These are phyloP conservation scores for Atherinosoma microstoma DNA, from an alignment of 2,797 vertebrate species.

Conservation along the genomic window DNA sequence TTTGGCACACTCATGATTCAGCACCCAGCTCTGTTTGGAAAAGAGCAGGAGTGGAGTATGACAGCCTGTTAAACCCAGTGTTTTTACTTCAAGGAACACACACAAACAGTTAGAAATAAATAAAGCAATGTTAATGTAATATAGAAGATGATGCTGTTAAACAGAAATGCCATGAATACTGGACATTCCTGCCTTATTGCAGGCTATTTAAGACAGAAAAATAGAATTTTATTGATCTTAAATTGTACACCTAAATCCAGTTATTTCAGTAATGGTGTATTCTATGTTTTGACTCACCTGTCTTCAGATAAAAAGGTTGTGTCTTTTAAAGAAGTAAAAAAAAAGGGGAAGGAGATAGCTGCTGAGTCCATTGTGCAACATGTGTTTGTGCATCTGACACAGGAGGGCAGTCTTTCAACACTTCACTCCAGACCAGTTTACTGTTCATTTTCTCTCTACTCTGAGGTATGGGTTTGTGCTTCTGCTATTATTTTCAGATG, in stretches of 20 bases:
- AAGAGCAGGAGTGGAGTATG: conserved; percentile 67
- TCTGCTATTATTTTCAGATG: conserved; percentile 7
- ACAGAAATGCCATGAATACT: not conserved
- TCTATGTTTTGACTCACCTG: conserved; percentile 15
- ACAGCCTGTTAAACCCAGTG: conserved; percentile 67
- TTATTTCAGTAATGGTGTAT: not conserved
- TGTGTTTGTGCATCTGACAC: conserved; percentile 71
- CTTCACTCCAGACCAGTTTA: conserved; percentile 23
- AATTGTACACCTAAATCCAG: not conserved
- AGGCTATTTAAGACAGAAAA: not conserved
- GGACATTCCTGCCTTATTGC: not conserved
- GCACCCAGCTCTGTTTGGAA: conserved; percentile 62
- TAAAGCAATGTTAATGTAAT: not conserved
- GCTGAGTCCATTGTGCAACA: conserved; percentile 44
- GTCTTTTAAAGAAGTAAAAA: conserved; percentile 24
- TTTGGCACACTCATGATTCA: conserved; percentile 75
- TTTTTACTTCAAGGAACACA: conserved; percentile 48
- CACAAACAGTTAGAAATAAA: conserved; percentile 35
- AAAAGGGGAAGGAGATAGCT: conserved; percentile 8
- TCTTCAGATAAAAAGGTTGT: conserved; percentile 15
- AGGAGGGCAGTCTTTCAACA: conserved; percentile 78
- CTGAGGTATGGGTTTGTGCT: not conserved
- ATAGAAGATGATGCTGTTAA: not conserved
- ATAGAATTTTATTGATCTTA: not conserved
- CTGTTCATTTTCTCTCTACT: conserved; percentile 6